Percentiles rank a stretch among this genome's conserved stretches.
phyloP scores from a whole-genome alignment of 2,113 vertebrate species.

The Carlito syrichta region DNA sequence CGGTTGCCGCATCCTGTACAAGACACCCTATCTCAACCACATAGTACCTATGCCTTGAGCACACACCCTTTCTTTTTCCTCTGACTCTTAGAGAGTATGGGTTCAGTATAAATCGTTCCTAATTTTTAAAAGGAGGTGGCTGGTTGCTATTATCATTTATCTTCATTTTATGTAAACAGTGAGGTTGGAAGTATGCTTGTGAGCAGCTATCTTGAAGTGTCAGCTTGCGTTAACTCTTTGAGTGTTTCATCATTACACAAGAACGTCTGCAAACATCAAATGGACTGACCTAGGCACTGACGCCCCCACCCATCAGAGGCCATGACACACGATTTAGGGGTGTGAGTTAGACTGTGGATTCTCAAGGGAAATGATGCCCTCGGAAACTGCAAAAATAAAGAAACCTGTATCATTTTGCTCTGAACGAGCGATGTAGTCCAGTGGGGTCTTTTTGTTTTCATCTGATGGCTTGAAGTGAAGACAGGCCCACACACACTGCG shows the following conservation, averaged over 20 bases:
- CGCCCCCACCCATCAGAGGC: background rate
- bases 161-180: background rate
- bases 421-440: slow-evolving; percentile 29
- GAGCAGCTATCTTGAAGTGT: background rate
- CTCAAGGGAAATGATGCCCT: slow-evolving; percentile 38
- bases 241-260: background rate
- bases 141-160: background rate
- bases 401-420: background rate
- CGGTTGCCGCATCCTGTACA: background rate
- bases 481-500: slow-evolving; percentile 77
- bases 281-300: slow-evolving; percentile 15
- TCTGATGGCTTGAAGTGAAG: background rate
- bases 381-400: slow-evolving; percentile 14
- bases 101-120: background rate
- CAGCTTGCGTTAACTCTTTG: slow-evolving; percentile 11
- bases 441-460: background rate
- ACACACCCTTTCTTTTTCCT: background rate
- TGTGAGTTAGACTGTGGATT: background rate
- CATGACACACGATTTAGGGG: background rate
- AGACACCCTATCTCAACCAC: background rate
- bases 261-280: background rate
- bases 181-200: background rate
- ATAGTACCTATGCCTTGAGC: background rate
- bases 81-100: background rate
- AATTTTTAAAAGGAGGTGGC: background rate